These are phyloP conservation scores for Lycaena phlaeas DNA, from an alignment of 2,888 invertebrate species.

Conservation along the genomic window DNA sequence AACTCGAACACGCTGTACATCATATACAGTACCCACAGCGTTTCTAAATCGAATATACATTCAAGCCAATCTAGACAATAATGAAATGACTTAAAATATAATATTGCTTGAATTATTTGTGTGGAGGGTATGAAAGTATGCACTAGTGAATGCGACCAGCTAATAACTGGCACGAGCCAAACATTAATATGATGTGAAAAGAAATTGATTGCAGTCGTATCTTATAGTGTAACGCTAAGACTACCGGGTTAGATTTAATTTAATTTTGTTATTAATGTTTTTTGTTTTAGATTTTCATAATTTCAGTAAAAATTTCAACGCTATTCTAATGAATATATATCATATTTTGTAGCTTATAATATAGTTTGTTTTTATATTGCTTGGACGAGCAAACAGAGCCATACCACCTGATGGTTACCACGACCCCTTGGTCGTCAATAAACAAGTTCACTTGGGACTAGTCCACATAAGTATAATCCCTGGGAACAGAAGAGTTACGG, in stretches of 20 bases:
- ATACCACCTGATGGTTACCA: too few species aligned
- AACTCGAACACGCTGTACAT: conserved; percentile 34
- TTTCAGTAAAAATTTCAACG: too few species aligned
- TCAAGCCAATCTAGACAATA: conserved; percentile 11
- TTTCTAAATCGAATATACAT: background rate
- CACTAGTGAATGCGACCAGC: conserved; percentile 30
- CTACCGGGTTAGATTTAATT: conserved; percentile 9
- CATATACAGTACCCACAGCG: conserved; percentile 13
- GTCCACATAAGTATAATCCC: too few species aligned
- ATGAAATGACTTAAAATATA: background rate
- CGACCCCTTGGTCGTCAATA: too few species aligned
- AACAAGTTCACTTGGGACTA: too few species aligned
- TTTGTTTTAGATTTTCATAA: too few species aligned
- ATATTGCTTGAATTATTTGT: conserved; percentile 4
- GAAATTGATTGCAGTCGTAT: conserved; percentile 25
- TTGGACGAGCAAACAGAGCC: too few species aligned
- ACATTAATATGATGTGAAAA: conserved; percentile 29
- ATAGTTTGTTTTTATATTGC: too few species aligned
- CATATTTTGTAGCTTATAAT: too few species aligned
- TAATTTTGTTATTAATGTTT: conserved; percentile 5
- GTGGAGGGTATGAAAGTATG: conserved; percentile 23
- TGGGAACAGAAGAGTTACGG: too few species aligned
- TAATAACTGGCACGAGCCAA: conserved; percentile 36
- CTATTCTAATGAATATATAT: too few species aligned
- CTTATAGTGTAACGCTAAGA: conserved; percentile 21